Percentiles rank a stretch among this genome's conserved stretches.
Evolutionary conservation across 2,113 vertebrate genomes (phyloP).

Genomic region (Corvus moneduloides): DNA sequence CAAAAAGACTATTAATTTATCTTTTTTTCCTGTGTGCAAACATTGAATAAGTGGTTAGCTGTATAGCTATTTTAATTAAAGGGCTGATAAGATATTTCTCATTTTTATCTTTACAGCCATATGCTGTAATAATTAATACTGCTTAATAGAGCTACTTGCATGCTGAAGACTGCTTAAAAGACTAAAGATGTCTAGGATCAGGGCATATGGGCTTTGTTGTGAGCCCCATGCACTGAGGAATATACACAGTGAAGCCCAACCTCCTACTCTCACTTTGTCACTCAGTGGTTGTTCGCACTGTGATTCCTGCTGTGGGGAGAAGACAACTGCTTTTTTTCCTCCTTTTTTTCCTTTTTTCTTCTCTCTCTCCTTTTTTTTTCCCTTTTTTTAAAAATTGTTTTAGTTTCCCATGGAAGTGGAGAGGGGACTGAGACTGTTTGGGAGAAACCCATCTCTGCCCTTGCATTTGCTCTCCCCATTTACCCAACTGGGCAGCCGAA

Average conservation of each 20-base stretch:
- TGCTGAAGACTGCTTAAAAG: conserved; percentile 8
- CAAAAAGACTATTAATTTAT: not conserved
- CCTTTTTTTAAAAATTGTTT: not conserved
- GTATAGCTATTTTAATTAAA: conserved; percentile 9
- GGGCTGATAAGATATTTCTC: not conserved
- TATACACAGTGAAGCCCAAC: conserved; percentile 27
- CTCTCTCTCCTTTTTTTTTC: fast-evolving
- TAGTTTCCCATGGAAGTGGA: not conserved
- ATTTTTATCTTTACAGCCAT: not conserved
- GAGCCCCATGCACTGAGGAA: not conserved
- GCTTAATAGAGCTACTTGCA: not conserved
- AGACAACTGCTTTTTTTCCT: conserved; percentile 2
- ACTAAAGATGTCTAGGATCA: conserved; percentile 18
- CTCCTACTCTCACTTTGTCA: conserved; percentile 34
- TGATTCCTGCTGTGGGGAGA: conserved; percentile 4
- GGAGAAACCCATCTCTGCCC: not conserved
- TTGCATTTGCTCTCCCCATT: not conserved
- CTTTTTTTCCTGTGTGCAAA: not conserved
- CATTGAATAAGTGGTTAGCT: not conserved
- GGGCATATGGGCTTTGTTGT: conserved; percentile 48
- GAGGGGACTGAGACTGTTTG: not conserved
- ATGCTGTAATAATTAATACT: conserved; percentile 26
- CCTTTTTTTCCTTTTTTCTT: no score
- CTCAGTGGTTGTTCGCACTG: conserved; percentile 15
- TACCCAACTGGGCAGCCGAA: not conserved